Base-by-base conservation (phyloP, 2,113 vertebrate species). In the Andinoacara biseriatus region DNA sequence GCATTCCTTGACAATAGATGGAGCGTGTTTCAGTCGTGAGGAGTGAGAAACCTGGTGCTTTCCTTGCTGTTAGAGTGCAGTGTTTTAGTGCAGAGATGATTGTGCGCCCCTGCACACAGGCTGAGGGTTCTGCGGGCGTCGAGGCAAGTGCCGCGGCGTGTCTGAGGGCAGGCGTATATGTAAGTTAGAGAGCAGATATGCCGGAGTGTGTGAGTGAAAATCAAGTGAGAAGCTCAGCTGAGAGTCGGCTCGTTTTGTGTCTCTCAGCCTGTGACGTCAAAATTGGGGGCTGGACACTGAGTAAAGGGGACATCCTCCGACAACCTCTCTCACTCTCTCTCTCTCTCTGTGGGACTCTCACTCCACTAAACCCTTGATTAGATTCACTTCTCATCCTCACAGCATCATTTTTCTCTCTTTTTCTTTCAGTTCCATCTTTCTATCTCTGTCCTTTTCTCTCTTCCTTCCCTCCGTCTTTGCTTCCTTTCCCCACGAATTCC, bases 221-320 rank as follows among this genome's bases (percentile, higher is more conserved):
- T 17, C 82, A 91, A 94, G 93, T 93, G 89, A 90, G 86, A 81
- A 75, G 94, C 94, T 91, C 86, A 87, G 94, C 92, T 92, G 94
- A 91, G 86, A 91, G 91, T n/a, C 40, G 3, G 93, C 93, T 94
- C 82, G 95, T 96, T 97, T 97, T 96, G 96, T 96, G 93, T 96
- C 92, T 88, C 87, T 87, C 89, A 20, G 91, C 61, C 78, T 84
- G 93, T 97, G 96, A 97, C 96, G 95, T 96, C 94, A 94, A 83
- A 80, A 79, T 67, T 80, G 81, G 92, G 93, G 93, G 89, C 72
- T 87, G 95, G 94, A 93, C 94, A 58, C 62, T 31, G 31, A 84
- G 59, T 72, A 86, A 77, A 86, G 90, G 35, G 92, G 84, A 87
- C 77, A 81, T n/a, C 72, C 72, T 65, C 90, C 74, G 38, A 26